Percentiles rank a stretch among this genome's conserved stretches.
These are phyloP conservation scores for Subacronicta megacephala DNA, from an alignment of 2,888 invertebrate species.

Conservation along the genomic window DNA sequence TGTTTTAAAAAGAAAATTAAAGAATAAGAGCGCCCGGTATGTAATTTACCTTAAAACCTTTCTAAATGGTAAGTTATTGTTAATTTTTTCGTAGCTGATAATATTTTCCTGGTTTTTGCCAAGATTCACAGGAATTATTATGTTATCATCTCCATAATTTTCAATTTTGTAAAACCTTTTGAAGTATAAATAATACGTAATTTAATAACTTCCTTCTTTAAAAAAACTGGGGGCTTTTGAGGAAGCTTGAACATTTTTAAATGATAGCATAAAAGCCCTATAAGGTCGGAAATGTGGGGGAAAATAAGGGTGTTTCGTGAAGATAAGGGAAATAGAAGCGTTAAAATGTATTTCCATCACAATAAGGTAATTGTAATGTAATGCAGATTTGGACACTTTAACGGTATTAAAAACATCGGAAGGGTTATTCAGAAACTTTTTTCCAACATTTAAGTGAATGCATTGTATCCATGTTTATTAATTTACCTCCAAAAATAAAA, in stretches of 20 bases:
- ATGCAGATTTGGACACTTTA: constrained; percentile 29
- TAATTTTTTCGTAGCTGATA: constrained; percentile 20
- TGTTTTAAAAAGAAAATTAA: no score
- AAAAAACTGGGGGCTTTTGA: constrained; percentile 34
- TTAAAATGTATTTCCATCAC: constrained; percentile 44
- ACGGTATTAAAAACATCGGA: no score
- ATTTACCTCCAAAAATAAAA: constrained; percentile 13
- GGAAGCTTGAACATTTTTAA: constrained; percentile 37
- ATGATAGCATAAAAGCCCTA: constrained; percentile 21
- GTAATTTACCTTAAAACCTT: constrained; percentile 8
- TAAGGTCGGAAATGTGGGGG: constrained; percentile 23
- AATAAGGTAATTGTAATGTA: constrained; percentile 39
- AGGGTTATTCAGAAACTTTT: no score
- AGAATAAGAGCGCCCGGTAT: not conserved
- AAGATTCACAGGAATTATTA: constrained; percentile 42
- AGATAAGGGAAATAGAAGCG: constrained; percentile 33
- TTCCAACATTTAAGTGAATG: no score
- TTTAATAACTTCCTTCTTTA: constrained; percentile 45
- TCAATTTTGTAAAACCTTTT: constrained; percentile 49
- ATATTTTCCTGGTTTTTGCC: constrained; percentile 26
- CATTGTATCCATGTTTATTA: no score
- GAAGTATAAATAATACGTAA: constrained; percentile 53
- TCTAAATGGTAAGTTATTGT: constrained; percentile 36
- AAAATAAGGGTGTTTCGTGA: constrained; percentile 27
- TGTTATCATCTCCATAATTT: constrained; percentile 51